Base-by-base conservation (phyloP, 2,113 vertebrate species). In the Thamnaconus septentrionalis region DNA sequence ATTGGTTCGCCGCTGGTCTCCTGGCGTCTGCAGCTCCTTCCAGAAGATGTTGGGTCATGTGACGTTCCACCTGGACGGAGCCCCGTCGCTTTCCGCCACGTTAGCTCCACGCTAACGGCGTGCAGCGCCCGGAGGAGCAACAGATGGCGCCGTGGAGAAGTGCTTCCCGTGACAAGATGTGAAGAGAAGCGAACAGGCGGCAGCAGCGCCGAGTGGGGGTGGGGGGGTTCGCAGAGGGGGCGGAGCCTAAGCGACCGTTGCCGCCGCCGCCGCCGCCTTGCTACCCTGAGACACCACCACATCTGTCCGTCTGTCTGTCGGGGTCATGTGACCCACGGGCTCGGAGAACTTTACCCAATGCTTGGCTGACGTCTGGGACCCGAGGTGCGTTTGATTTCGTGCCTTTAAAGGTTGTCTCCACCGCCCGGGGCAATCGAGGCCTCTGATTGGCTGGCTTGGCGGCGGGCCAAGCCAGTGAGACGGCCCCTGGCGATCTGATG, bases 171-270 rank as follows among this genome's bases (percentile, higher is more conserved):
- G 76, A 81, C 67, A 72, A 71, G 69, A 79, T 58, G 69, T 53
- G 53, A 73, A 64, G 76, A 75, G 81, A 81, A 66, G 40, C 1
- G 71, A 81, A 44, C 71, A 79, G 70, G 76, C 18, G 60, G 69
- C n/a, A 60, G 7, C 7, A 55, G 8, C 8, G 10, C 43, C 45
- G 12, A 31, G 11, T 5, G 42, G 55, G 53, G 9, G 12, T 47
- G 40, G 10, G 8, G 41, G 31, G 51, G 31, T 40, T 4, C 61
- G 58, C 46, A 59, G 69, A 73, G 51, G 73, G 75, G 70, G 81
- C 61, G 78, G 75, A 1, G 18, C 18, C 18, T 31, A 31, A 31
- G 18, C 18, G 18, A 31, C 18, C 9, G 10, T 3, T 3, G n/a
- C 48, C 48, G 11, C 10, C 48, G 48, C 9, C 10, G 10, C 48